Evolutionary conservation across 2,797 vertebrate genomes (phyloP), one percentile per base, ranked within the genome.

Genomic region (Zalophus californianus): DNA sequence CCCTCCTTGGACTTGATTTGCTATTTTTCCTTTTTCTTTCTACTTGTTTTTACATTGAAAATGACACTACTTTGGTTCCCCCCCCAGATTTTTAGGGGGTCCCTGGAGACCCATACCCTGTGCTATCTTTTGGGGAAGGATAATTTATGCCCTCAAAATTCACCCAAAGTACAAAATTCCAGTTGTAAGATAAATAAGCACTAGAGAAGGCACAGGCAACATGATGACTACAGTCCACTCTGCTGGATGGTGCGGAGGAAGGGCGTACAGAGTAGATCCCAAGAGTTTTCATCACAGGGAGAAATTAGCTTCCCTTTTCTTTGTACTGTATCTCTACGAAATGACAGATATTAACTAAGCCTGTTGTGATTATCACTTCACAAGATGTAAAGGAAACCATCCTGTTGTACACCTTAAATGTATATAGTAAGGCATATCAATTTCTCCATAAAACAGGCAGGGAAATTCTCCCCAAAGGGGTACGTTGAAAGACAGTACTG

Each of bases 261-360:
- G 32, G 32, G 18, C 11, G 0, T 0, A 10, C 32, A n/a, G 72
- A 23, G 48, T 7, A n/a, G 32, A 35, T 21, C 27, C 6, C 1
- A 14, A 15, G 77, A 35, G 12, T 23, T n/a, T 6, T 78, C 50
- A 21, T 35, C 50, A 54, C 32, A 14, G 11, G 15, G 50, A 23
- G 20, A 2, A 50, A 50, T 10, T 2, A 20, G 44, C 44, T 11
- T 35, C 3, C 21, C 35, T 72, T 38, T 35, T 8, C 20, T 54
- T 54, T 21, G 29, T 15, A 48, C 13, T 23, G 15, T 7, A 7
- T 77, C 29, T 77, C 4, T n/a, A 11, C 5, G 29, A 77, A 9
- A 9, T 32, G 41, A 27, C 18, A 32, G 44, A 21, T 21, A 0
- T 35, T 35, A 79, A n/a, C 20, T 4, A 79, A 79, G 7, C 50